These are phyloP conservation scores for Triplophysa tibetana DNA, from an alignment of 2,113 vertebrate species.

Conservation along the genomic window DNA sequence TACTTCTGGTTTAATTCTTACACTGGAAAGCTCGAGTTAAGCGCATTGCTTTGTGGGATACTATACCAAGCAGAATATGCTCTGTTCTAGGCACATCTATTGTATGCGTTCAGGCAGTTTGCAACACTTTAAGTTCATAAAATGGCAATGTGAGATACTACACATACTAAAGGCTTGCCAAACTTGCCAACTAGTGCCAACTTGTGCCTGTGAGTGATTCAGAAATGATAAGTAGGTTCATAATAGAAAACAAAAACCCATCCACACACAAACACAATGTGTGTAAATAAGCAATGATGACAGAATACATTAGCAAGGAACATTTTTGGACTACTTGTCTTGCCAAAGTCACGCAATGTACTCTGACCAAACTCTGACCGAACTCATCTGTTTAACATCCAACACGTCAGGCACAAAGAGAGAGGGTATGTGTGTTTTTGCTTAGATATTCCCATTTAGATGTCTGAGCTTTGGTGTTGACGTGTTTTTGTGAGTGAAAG, in stretches of 20 bases:
- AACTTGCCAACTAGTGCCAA: background rate
- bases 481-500: slow-evolving; percentile 9
- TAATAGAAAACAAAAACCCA: background rate
- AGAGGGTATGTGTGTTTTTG: background rate
- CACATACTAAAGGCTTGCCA: too few species aligned
- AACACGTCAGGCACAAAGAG: background rate
- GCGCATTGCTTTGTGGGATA: too few species aligned
- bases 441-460: background rate
- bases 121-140: too few species aligned
- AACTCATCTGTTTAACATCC: slow-evolving; percentile 41
- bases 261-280: slow-evolving; percentile 3
- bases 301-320: slow-evolving; percentile 22
- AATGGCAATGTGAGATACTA: too few species aligned
- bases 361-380: slow-evolving; percentile 11
- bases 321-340: slow-evolving; percentile 33
- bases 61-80: too few species aligned
- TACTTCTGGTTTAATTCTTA: too few species aligned
- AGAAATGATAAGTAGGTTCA: background rate
- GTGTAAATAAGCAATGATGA: background rate
- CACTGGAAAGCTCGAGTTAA: too few species aligned
- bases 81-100: too few species aligned
- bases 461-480: background rate
- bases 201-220: background rate
- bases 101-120: too few species aligned
- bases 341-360: slow-evolving; percentile 43